Base-by-base conservation (phyloP, 1,140 invertebrate species). In the Octopus sinensis region DNA sequence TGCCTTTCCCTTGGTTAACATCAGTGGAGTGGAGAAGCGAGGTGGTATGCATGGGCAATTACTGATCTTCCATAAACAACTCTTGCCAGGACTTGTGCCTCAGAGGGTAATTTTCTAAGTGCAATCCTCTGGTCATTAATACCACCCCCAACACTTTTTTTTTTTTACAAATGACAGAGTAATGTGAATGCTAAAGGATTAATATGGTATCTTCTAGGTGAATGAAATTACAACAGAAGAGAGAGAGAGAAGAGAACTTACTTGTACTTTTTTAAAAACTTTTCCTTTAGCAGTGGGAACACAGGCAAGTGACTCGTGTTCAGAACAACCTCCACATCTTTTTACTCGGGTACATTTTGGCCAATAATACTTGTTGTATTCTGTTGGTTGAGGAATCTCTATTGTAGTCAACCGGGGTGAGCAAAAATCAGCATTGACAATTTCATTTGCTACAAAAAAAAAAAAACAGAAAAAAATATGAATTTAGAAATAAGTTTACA, bases 361-460 rank as follows among this genome's bases (percentile, higher is more conserved):
- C 79, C 82, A 88, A 76, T 81, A 85, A 10, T 83, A 76, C 6
- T 85, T 54, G 54, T 83, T 83, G 3, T 73, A 75, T 75, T 86
- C 82, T 43, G 43, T 76, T 6, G 68, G 56, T 12, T 84, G 68
- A 5, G 79, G 80, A 7, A 88, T 81, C 4, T 78, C 73, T 3
- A 86, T 82, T 4, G 86, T 85, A 52, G 82, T 82, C 53, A 76
- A 78, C 71, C 86, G 82, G 5, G 86, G 87, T 4, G 84, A 84
- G 80, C 87, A 88, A 4, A 83, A 79, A 80, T 88, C 87, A 79
- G 85, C 83, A 43, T 51, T 30, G 0, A 86, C 86, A 76, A 88
- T 77, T 13, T 79, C 43, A 4, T 62, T 77, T 17, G 56, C 82
- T 81, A 54, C 9, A 77, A 78, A 10, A 80, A 78, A 10, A 80